Percentiles rank a stretch among this genome's conserved stretches.
Evolutionary conservation across 2,113 vertebrate genomes (phyloP).

Genomic region (Periophthalmus modestus): DNA sequence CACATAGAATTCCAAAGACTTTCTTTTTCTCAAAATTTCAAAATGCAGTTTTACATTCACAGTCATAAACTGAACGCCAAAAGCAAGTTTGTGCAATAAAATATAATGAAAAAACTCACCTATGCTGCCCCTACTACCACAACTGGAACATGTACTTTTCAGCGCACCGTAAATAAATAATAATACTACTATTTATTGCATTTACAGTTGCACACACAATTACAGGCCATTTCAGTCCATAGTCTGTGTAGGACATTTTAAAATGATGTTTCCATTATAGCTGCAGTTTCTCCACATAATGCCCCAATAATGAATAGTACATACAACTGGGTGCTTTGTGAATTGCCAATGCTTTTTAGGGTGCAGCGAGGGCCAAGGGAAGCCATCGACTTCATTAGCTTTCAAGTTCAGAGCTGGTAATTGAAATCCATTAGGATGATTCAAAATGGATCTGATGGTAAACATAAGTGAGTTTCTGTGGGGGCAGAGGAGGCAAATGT

Average conservation of each 20-base stretch:
- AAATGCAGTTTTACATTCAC: too few species aligned
- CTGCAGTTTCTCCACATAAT: slow-evolving; percentile 56
- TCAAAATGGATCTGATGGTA: slow-evolving; percentile 86
- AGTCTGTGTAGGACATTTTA: slow-evolving; percentile 12
- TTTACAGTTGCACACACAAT: slow-evolving; percentile 16
- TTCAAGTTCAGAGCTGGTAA: slow-evolving; percentile 84
- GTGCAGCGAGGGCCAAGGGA: slow-evolving; percentile 41
- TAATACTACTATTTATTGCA: neutral
- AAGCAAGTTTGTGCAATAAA: too few species aligned
- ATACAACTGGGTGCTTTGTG: slow-evolving; percentile 55
- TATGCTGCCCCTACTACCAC: too few species aligned
- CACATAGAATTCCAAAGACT: too few species aligned
- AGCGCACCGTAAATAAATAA: neutral
- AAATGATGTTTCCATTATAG: slow-evolving; percentile 23
- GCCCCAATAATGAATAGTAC: slow-evolving; percentile 63
- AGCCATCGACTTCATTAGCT: slow-evolving; percentile 70
- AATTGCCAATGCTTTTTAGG: slow-evolving; percentile 62
- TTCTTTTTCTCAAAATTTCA: too few species aligned
- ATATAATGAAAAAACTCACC: too few species aligned
- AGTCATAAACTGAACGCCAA: too few species aligned
- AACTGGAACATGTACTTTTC: neutral
- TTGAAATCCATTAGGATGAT: slow-evolving; percentile 85
- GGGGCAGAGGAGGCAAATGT: slow-evolving; percentile 85
- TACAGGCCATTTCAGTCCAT: slow-evolving; percentile 10
- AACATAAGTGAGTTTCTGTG: slow-evolving; percentile 88